Evolutionary conservation across 2,888 invertebrate genomes (phyloP).

Genomic region (Phyllotreta cruciferae): DNA sequence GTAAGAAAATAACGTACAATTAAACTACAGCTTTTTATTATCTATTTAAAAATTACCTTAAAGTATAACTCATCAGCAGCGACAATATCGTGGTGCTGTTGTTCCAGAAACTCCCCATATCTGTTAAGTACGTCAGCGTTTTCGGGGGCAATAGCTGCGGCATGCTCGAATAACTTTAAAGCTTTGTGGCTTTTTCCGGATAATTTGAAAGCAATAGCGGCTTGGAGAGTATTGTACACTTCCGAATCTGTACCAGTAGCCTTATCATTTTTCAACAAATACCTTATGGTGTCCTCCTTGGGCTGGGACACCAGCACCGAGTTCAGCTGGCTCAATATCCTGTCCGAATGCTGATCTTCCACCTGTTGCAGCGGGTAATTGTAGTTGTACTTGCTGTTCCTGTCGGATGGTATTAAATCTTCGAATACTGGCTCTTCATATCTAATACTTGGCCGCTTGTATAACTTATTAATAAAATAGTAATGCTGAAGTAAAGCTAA

Average conservation of each 20-base stretch:
- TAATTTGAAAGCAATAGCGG: conserved; percentile 84
- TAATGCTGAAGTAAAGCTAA: conserved; percentile 56
- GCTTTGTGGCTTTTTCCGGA: conserved; percentile 87
- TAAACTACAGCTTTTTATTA: conserved; percentile 4
- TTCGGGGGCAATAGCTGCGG: conserved; percentile 86
- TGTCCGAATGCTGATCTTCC: conserved; percentile 46
- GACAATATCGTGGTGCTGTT: conserved; percentile 82
- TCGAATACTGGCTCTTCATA: conserved; percentile 55
- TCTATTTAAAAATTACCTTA: conserved; percentile 61
- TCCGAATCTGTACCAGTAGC: conserved; percentile 66
- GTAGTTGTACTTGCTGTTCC: conserved; percentile 41
- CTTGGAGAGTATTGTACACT: conserved; percentile 82
- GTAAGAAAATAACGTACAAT: conserved; percentile 16
- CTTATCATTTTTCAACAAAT: conserved; percentile 38
- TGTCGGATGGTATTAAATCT: conserved; percentile 56
- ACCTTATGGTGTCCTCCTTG: conserved; percentile 33
- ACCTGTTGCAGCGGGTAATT: conserved; percentile 45
- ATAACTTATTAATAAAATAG: conserved; percentile 50
- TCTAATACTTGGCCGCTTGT: conserved; percentile 47
- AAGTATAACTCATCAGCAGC: conserved; percentile 91
- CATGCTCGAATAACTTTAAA: conserved; percentile 86
- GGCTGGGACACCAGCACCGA: conserved; percentile 50
- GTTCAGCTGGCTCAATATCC: conserved; percentile 51
- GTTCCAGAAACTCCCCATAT: conserved; percentile 92
- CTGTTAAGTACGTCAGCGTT: conserved; percentile 92